Evolutionary conservation across 1,140 invertebrate species (phyloP).

Genomic region (Anastrepha obliqua): DNA sequence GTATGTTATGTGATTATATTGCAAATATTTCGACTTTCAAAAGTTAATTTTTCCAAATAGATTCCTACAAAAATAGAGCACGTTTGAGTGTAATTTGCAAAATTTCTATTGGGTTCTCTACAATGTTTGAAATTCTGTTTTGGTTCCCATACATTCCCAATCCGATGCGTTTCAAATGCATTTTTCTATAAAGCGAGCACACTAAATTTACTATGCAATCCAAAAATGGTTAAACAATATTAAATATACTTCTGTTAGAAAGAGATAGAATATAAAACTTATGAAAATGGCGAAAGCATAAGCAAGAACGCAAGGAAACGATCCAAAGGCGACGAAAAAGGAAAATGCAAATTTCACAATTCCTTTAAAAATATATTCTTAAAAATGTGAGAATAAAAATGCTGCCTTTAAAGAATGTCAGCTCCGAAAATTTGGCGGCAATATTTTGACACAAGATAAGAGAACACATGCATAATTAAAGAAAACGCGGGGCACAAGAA

Average conservation of each 20-base stretch:
- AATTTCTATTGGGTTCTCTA: background rate
- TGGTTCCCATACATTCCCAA: background rate
- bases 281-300: constrained; percentile 29
- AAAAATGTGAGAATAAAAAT: background rate
- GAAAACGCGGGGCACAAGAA: constrained; percentile 20
- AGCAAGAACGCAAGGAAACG: constrained; percentile 28
- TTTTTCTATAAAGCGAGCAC: constrained; percentile 11
- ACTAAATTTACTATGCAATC: background rate
- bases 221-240: background rate
- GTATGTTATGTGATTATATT: no score
- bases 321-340: background rate
- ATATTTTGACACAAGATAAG: background rate
- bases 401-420: background rate
- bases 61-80: no score
- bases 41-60: no score
- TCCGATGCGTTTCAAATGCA: constrained; percentile 1
- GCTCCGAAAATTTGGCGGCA: constrained; percentile 23
- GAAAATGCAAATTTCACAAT: background rate
- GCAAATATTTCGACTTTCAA: no score
- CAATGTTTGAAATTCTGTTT: constrained; percentile 8
- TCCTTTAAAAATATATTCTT: background rate
- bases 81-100: no score
- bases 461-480: background rate
- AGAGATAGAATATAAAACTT: constrained; percentile 33
- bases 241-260: background rate